These are phyloP conservation scores for Zosterops japonicus DNA, from an alignment of 2,113 vertebrate species.

Conservation along the genomic window DNA sequence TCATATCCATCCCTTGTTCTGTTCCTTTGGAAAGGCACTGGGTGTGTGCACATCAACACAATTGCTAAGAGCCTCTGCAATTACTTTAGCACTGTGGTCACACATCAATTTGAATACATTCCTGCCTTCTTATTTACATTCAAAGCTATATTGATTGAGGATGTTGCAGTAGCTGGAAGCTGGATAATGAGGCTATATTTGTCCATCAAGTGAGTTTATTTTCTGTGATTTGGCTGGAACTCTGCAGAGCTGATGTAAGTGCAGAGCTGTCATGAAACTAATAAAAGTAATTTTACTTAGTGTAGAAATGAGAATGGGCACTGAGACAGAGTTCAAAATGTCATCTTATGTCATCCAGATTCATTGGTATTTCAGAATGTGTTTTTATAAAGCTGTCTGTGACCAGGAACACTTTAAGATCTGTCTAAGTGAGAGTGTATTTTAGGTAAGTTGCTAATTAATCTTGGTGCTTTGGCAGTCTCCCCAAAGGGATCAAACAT, in stretches of 20 bases:
- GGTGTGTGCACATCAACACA: not conserved
- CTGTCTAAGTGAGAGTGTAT: not conserved
- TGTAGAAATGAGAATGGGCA: conserved; percentile 22
- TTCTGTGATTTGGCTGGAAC: not conserved
- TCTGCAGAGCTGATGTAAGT: conserved; percentile 35
- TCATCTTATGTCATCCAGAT: conserved; percentile 28
- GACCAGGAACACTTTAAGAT: conserved; percentile 22
- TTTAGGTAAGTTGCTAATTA: conserved; percentile 57
- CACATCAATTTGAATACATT: not conserved
- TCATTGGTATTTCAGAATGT: conserved; percentile 31
- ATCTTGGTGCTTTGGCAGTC: conserved; percentile 50
- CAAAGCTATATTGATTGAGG: not conserved
- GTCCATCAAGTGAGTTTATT: conserved; percentile 17
- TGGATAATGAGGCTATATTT: not conserved
- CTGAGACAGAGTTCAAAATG: conserved; percentile 41
- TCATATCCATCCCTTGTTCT: not conserved
- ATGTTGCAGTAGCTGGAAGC: conserved; percentile 7
- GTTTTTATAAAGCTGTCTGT: conserved; percentile 37
- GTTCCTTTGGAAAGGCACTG: not conserved
- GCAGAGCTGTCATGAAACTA: conserved; percentile 8
- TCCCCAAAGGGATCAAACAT: conserved; percentile 27
- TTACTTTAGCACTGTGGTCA: not conserved
- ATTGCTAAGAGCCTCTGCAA: not conserved
- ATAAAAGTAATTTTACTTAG: conserved; percentile 16
- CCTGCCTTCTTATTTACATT: not conserved